Evolutionary conservation across 1,140 invertebrate genomes (phyloP), one percentile per base, ranked within the genome.

Genomic region (Drosophila nannoptera): DNA sequence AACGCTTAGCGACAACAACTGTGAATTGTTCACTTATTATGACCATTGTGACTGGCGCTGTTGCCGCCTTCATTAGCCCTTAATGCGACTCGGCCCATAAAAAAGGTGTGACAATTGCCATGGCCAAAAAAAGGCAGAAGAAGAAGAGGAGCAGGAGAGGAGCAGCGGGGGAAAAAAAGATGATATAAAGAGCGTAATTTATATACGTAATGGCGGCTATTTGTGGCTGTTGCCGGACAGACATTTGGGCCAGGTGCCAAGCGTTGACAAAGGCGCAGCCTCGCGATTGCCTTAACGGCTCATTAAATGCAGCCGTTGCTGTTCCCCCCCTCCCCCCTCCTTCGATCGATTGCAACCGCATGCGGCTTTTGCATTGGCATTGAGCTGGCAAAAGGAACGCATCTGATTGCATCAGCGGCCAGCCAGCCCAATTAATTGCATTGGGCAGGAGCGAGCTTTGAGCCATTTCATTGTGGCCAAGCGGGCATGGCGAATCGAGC

Each of bases 101-200:
- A 22, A 82, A 82, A 82, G 78, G 78, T 82, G 78, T 78, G 78
- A 78, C 78, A 83, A 82, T 75, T 83, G 68, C 58, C 68, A 46
- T 52, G 78, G 59, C 55, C 55, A 65, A 63, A 70, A 59, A 32
- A 42, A 36, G 8, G 9, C n/a, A 2, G 22, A 22, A 22, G 22
- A 22, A 22, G 1, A 22, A 22, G 22, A 22, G 22, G 1, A 22
- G 22, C 22, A 22, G 3, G 1, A 22, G 1, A 22, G 1, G 3
- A 22, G n/a, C n/a, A n/a, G n/a, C n/a, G n/a, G n/a, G n/a, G n/a
- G n/a, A 22, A 22, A 22, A n/a, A 43, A 14, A 36, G 4, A 43
- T 14, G n/a, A 43, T 43, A 7, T 11, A 46, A 31, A 29, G 45
- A 22, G 31, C 48, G 43, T 66, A 67, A 67, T 67, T 71, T 71